These are phyloP conservation scores for Anguilla obscura DNA, from an alignment of 2,797 vertebrate species.

Conservation along the genomic window DNA sequence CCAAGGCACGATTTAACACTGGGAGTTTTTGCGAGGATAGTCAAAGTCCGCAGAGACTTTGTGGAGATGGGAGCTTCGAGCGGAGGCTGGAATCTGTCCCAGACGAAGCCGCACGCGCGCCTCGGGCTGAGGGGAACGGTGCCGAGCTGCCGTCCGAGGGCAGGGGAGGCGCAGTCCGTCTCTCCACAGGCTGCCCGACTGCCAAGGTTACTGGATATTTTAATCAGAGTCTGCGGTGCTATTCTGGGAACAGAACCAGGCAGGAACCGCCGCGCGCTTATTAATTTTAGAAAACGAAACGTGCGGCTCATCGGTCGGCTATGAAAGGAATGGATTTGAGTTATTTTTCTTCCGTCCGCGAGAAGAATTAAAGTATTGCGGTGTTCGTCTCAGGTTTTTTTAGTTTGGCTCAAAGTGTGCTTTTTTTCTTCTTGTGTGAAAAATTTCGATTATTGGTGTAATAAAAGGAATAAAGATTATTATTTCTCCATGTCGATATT, in stretches of 20 bases:
- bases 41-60: background rate
- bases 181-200: background rate
- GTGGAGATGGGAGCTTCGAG: background rate
- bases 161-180: background rate
- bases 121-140: background rate
- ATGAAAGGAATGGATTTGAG: background rate
- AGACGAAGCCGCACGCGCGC: background rate
- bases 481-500: background rate
- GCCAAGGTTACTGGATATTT: constrained; percentile 19
- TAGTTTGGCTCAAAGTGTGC: background rate
- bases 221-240: background rate
- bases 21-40: background rate
- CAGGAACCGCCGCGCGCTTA: background rate
- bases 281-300: background rate
- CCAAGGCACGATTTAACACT: background rate
- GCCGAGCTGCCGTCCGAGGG: background rate
- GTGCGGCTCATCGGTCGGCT: background rate
- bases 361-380: background rate
- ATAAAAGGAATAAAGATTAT: background rate
- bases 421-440: background rate
- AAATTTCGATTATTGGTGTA: background rate
- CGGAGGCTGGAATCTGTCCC: background rate
- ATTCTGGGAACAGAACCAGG: constrained; percentile 4
- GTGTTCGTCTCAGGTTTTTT: background rate
- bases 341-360: background rate